Base-by-base conservation (phyloP, 2,888 invertebrate genomes). In the Sympetrum striolatum region DNA sequence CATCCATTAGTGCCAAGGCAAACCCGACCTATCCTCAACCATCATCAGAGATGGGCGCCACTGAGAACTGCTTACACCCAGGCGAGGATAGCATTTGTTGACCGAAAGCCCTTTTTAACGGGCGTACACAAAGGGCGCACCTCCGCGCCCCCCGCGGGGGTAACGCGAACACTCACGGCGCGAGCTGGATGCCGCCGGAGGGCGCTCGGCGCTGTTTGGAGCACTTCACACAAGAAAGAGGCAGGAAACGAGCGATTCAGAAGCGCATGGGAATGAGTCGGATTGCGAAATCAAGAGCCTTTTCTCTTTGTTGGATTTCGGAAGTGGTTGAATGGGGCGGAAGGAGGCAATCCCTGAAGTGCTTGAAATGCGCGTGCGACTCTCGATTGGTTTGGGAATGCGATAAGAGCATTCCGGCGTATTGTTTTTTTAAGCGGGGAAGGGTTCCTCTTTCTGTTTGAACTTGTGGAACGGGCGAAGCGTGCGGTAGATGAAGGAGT, bases 11-110 rank as follows among this genome's bases (percentile, higher is more conserved):
- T 12, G 73, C 31, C 73, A 73, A 31, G 25, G 73, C 12, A 73
- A n/a, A 73, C 31, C 12, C 73, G 25, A 25, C 73, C 73, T 73
- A 25, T 12, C 73, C n/a, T 12, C 10, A 31, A 25, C 31, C 73
- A 22, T 14, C 10, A 64, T 0, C 0, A 15, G 22, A 14, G 10
- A 15, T 60, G 18, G 64, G 64, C 64, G 64, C 64, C 64, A 8
- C 44, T 1, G 5, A 10, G 18, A 31, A 31, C 31, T 73, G 73
- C 73, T 25, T 25, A 31, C 73, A 25, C 73, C 25, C 37, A 37
- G n/a, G 35, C 53, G 60, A 60, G 86, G 60, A 86, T 86, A 64
- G 64, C 60, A 73, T 86, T 86, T 86, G 86, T 86, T 86, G 58
- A 86, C 86, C 60, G 44, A 81, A 81, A 44, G n/a, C 48, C 81